These are phyloP conservation scores for Hydrophis major DNA, from an alignment of 2,797 vertebrate genomes.

Conservation along the genomic window DNA sequence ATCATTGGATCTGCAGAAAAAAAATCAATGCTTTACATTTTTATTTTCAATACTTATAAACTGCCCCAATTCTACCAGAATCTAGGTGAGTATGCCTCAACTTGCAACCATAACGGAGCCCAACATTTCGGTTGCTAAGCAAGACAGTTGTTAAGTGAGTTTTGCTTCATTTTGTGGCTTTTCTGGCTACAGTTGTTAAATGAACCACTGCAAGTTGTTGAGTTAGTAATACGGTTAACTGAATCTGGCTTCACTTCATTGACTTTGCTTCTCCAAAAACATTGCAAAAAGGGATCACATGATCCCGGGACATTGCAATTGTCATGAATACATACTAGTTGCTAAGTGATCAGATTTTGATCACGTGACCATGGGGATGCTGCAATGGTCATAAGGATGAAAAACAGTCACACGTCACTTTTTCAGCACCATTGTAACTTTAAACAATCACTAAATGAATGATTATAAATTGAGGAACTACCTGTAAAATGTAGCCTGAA, in stretches of 20 bases:
- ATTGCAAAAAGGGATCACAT: not conserved
- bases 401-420: not conserved
- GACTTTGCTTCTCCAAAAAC: not conserved
- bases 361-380: not conserved
- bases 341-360: not conserved
- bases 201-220: not conserved
- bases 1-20: not conserved
- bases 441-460: too few species aligned
- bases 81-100: not conserved
- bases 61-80: not conserved
- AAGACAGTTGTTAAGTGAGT: not conserved
- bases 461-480: too few species aligned
- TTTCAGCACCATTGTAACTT: too few species aligned
- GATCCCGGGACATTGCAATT: not conserved
- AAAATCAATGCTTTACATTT: not conserved
- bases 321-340: not conserved
- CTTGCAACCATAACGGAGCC: not conserved
- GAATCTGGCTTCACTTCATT: not conserved
- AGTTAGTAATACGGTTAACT: not conserved
- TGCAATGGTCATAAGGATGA: not conserved
- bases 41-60: not conserved
- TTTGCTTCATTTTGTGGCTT: not conserved
- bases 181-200: not conserved
- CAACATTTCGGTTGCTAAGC: not conserved
- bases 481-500: not conserved